Base-by-base conservation (phyloP, 2,797 vertebrate species). In the Diceros bicornis region DNA sequence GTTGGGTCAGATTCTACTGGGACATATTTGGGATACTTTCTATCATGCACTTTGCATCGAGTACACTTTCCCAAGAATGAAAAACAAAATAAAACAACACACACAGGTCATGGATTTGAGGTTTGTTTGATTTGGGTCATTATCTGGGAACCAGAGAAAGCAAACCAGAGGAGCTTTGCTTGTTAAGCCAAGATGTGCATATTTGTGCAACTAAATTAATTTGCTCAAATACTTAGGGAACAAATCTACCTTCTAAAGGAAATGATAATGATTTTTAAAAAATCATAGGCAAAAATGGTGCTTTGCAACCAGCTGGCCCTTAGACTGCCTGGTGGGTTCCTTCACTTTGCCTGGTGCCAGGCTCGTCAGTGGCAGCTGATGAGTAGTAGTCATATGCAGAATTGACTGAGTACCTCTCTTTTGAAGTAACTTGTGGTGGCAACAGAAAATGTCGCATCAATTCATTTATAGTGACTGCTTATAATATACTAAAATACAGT, bases 101-200 rank as follows among this genome's bases (percentile, higher is more conserved):
- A 13, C 11, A 21, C 7, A 84, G 37, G 69, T 27, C 90, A 69
- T 89, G 1, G 25, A 11, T 86, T 89, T 69, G 82, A 93, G 32
- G 87, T 79, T 71, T 81, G n/a, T 97, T 96, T 96, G 59, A 47
- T 74, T 47, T 71, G 37, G 34, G n/a, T 14, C 0, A 32, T 59
- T 62, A 1, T 37, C 86, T 4, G 17, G 32, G 64, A 84, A 7
- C 3, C 74, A 47, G 62, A 13, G 83, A 71, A 37, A 78, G 34
- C 57, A 21, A 59, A 21, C 16, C 3, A 13, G n/a, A 16, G 13
- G 29, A 50, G 27, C 6, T 12, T 62, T 25, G 7, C 27, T 87
- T 59, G 23, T 37, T 44, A 44, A 2, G 37, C 4, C 32, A 21
- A 52, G 62, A 61, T 11, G 5, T 4, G n/a, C 6, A 23, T 10